Evolutionary conservation across 2,113 vertebrate genomes (phyloP).

Genomic region (Tympanuchus pallidicinctus): DNA sequence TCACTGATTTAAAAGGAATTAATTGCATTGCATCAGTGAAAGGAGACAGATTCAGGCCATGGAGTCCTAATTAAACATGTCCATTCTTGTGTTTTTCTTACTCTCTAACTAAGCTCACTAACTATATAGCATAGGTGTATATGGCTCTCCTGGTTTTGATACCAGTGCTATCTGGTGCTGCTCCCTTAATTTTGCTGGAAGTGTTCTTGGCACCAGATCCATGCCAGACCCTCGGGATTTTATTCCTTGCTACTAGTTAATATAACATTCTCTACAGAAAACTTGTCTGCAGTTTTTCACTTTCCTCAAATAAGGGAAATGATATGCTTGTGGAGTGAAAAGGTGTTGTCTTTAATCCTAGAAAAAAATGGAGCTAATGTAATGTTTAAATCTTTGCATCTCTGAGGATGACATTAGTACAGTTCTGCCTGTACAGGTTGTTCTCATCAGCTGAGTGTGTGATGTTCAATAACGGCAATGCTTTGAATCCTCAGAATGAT

Average conservation of each 20-base stretch:
- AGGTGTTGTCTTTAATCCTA: not conserved
- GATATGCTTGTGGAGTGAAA: not conserved
- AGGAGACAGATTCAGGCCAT: not conserved
- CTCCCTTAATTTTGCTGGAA: not conserved
- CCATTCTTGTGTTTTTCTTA: fast-evolving
- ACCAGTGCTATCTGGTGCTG: fast-evolving
- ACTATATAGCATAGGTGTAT: not conserved
- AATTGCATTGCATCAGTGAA: not conserved
- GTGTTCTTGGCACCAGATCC: not conserved
- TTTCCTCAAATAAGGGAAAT: not conserved
- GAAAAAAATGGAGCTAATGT: not conserved
- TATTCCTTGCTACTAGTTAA: not conserved
- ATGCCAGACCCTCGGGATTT: not conserved
- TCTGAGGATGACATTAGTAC: not conserved
- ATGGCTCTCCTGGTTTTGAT: not conserved
- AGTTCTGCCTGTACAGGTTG: not conserved
- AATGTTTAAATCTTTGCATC: not conserved
- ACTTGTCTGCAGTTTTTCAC: not conserved
- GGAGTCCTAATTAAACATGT: not conserved
- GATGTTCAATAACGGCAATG: not conserved
- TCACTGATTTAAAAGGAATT: not conserved
- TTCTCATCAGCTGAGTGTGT: not conserved
- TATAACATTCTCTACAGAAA: not conserved
- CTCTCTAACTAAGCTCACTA: not conserved
- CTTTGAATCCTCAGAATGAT: not conserved